Conservation (phyloP, 2,888 invertebrate genomes). For the Nysson spinosus region DNA sequence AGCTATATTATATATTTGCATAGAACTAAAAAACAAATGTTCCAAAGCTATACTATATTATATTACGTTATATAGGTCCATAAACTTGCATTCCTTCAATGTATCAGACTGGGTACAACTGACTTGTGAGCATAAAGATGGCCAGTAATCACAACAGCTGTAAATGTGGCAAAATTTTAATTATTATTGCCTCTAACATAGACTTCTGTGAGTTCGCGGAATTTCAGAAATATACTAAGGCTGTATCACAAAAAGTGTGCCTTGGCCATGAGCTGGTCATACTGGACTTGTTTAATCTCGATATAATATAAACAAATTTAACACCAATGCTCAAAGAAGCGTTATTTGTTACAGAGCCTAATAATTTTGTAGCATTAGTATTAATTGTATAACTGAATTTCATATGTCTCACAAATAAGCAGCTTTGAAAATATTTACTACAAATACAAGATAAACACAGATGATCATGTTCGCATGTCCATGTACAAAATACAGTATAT, state of each 20-base stretch:
- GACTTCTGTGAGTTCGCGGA: no score
- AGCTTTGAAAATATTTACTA: constrained; percentile 23
- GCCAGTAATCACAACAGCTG: constrained; percentile 38
- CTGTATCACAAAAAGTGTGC: constrained; percentile 37
- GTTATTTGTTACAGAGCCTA: constrained; percentile 62
- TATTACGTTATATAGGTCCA: no score
- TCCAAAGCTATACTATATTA: no score
- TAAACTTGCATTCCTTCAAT: background rate
- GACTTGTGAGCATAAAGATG: constrained; percentile 34
- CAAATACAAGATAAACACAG: constrained; percentile 23
- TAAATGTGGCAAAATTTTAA: constrained; percentile 13
- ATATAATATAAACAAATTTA: constrained; percentile 32
- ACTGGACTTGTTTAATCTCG: constrained; percentile 23
- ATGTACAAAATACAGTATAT: constrained; percentile 58
- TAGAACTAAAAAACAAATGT: no score
- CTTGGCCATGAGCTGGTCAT: constrained; percentile 40
- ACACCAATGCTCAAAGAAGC: constrained; percentile 55
- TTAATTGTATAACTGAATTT: constrained; percentile 44
- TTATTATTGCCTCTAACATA: constrained; percentile 15
- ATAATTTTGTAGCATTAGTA: constrained; percentile 52
- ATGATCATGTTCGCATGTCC: constrained; percentile 26
- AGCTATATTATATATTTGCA: no score
- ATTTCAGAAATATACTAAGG: constrained; percentile 23
- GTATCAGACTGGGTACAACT: constrained; percentile 27
- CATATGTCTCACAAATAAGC: constrained; percentile 35